Conservation (phyloP, 2,797 vertebrate species). For the Danio kyathit region DNA sequence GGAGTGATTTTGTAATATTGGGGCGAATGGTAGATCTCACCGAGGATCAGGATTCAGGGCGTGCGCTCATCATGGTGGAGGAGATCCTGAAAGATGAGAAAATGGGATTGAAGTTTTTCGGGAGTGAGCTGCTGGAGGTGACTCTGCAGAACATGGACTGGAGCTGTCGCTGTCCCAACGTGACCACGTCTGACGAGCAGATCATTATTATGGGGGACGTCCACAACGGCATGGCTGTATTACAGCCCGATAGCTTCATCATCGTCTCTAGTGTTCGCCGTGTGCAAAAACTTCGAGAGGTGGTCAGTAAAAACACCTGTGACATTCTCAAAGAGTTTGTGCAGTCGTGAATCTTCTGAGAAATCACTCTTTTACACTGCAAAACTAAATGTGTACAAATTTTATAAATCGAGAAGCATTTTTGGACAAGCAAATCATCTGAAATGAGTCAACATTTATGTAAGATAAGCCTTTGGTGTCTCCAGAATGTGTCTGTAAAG, state of each 20-base stretch:
- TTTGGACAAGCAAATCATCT: too few species aligned
- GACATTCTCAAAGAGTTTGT: slow-evolving; percentile 93
- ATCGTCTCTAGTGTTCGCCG: slow-evolving; percentile 85
- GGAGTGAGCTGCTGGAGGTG: slow-evolving; percentile 92
- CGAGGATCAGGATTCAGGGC: slow-evolving; percentile 89
- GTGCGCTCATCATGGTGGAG: slow-evolving; percentile 89
- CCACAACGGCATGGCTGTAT: slow-evolving; percentile 91
- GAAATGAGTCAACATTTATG: too few species aligned
- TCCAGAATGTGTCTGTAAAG: too few species aligned
- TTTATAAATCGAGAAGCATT: too few species aligned
- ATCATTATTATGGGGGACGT: slow-evolving; percentile 97
- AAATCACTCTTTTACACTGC: too few species aligned
- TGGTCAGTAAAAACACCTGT: slow-evolving; percentile 95
- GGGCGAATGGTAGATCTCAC: slow-evolving; percentile 89
- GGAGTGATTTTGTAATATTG: slow-evolving; percentile 93
- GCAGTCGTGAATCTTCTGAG: slow-evolving; percentile 57
- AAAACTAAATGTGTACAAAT: too few species aligned
- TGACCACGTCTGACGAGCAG: slow-evolving; percentile 87
- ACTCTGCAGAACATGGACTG: slow-evolving; percentile 95
- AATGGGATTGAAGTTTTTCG: slow-evolving; percentile 96
- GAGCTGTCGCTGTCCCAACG: slow-evolving; percentile 95
- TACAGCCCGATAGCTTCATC: slow-evolving; percentile 93
- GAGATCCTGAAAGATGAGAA: slow-evolving; percentile 97
- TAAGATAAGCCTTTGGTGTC: too few species aligned
- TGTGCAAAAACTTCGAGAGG: slow-evolving; percentile 89